These are phyloP conservation scores for Tigriopus japonicus DNA, from an alignment of 1,140 invertebrate species.

Conservation along the genomic window DNA sequence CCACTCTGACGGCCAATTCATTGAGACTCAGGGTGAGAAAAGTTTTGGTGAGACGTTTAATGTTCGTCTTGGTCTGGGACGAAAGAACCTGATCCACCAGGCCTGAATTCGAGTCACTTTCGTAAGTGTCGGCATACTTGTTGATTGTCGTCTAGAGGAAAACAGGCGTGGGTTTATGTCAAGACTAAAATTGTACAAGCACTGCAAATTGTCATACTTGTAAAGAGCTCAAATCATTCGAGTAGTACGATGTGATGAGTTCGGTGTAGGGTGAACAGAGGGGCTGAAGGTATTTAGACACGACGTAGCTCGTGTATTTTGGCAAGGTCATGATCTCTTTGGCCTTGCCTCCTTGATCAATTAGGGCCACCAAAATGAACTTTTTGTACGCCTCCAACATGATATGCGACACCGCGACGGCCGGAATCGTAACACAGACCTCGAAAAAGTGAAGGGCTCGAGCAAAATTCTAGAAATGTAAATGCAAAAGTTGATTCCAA, in stretches of 20 bases:
- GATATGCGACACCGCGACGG: slow-evolving; percentile 79
- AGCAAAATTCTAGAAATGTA: slow-evolving; percentile 50
- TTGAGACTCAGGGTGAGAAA: slow-evolving; percentile 81
- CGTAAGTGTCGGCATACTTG: slow-evolving; percentile 10
- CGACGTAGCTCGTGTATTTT: slow-evolving; percentile 76
- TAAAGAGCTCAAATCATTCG: slow-evolving; percentile 52
- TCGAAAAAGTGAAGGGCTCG: slow-evolving; percentile 85
- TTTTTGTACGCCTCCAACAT: slow-evolving; percentile 96
- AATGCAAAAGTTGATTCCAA: neutral
- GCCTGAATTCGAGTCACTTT: slow-evolving; percentile 46
- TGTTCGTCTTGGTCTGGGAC: slow-evolving; percentile 86
- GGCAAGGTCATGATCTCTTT: slow-evolving; percentile 39
- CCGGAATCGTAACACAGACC: slow-evolving; percentile 77
- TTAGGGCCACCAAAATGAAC: slow-evolving; percentile 73
- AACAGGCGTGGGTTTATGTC: neutral
- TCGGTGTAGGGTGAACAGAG: slow-evolving; percentile 78
- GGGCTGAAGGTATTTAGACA: slow-evolving; percentile 72
- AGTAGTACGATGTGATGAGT: slow-evolving; percentile 55
- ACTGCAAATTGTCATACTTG: slow-evolving; percentile 11
- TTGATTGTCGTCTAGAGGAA: neutral
- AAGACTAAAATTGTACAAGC: neutral
- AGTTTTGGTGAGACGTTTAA: slow-evolving; percentile 88
- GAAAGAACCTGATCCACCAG: slow-evolving; percentile 51
- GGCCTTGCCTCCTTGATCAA: slow-evolving; percentile 64
- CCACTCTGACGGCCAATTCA: slow-evolving; percentile 80